A percentile compares a stretch with the other conserved stretches of the same genome.
These are phyloP conservation scores for Serripes groenlandicus DNA, from an alignment of 2,888 invertebrate genomes.

Conservation along the genomic window DNA sequence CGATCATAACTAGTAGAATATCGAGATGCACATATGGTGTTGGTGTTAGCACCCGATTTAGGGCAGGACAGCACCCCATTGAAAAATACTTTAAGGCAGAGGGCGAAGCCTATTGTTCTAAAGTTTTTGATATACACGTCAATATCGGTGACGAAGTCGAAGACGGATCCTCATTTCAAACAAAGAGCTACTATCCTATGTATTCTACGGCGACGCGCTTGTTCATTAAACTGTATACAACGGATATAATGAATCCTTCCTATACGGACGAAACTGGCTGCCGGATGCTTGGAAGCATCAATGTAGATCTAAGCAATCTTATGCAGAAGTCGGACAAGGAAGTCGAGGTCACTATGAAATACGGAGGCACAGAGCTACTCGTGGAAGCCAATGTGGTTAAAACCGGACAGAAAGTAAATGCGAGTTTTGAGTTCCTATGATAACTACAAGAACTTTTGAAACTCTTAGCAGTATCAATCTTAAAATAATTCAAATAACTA, in stretches of 20 bases:
- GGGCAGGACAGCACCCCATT: constrained; percentile 23
- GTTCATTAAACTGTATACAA: constrained; percentile 15
- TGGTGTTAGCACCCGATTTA: background rate
- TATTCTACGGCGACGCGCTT: background rate
- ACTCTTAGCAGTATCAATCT: too few relatives aligned
- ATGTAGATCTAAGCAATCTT: constrained; percentile 38
- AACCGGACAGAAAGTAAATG: constrained; percentile 42
- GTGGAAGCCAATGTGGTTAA: constrained; percentile 44
- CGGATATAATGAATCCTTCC: constrained; percentile 35
- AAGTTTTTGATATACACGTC: constrained; percentile 48
- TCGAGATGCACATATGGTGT: constrained; percentile 52
- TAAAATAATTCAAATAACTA: too few relatives aligned
- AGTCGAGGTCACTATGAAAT: constrained; percentile 44
- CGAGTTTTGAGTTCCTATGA: constrained; percentile 37
- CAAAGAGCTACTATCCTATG: constrained; percentile 17
- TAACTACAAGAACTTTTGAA: too few relatives aligned
- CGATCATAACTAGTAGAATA: constrained; percentile 40
- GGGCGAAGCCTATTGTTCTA: constrained; percentile 23
- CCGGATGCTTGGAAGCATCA: constrained; percentile 30
- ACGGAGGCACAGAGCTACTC: constrained; percentile 49
- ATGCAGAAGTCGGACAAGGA: constrained; percentile 29
- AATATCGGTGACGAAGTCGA: constrained; percentile 42
- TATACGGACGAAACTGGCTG: constrained; percentile 50
- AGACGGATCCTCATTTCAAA: constrained; percentile 32
- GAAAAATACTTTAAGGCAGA: constrained; percentile 22